Evolutionary conservation across 2,888 invertebrate species (phyloP), one percentile per base, ranked within the genome.

Genomic region (Leptothorax acervorum): DNA sequence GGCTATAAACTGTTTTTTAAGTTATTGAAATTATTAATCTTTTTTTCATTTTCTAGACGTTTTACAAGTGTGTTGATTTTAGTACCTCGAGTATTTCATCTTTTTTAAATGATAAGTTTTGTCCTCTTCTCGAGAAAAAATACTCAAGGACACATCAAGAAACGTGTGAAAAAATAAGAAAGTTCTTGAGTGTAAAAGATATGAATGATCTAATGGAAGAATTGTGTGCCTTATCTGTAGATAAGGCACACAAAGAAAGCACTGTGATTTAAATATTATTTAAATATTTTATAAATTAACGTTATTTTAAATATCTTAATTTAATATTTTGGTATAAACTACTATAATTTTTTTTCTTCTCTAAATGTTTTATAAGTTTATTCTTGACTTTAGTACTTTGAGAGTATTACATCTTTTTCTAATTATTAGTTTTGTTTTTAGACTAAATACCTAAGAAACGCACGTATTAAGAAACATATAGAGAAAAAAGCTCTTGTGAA

Each of bases 41-140:
- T 15, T 45, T 5, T 51, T 42, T 78, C 48, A 23, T n/a, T 18
- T 78, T 55, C 3, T 8, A 78, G 78, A 11, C 9, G 3, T 70
- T 15, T 70, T 78, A 70, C 2, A 57, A n/a, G 15, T 78, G 8
- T 18, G 31, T 78, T 3, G 45, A 57, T 9, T 78, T 78, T 6
- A 15, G 9, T n/a, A 31, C 78, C 2, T 0, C 0, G 0, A 70
- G 0, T 55, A 55, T 78, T 12, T 45, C 1, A 31, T 6, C 2
- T 11, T 78, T 70, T 70, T 45, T 68, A n/a, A 57, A 15, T 0
- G 11, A 31, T 0, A 0, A n/a, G 1, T 42, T 78, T 70, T 68
- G 70, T 45, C 42, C n/a, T 57, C 15, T 31, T n/a, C n/a, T 78
- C 3, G 31, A 57, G 1, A 70, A 1, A 8, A 15, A 28, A 5